Evolutionary conservation across 2,797 vertebrate species (phyloP).

Genomic region (Sebastes iracundus): DNA sequence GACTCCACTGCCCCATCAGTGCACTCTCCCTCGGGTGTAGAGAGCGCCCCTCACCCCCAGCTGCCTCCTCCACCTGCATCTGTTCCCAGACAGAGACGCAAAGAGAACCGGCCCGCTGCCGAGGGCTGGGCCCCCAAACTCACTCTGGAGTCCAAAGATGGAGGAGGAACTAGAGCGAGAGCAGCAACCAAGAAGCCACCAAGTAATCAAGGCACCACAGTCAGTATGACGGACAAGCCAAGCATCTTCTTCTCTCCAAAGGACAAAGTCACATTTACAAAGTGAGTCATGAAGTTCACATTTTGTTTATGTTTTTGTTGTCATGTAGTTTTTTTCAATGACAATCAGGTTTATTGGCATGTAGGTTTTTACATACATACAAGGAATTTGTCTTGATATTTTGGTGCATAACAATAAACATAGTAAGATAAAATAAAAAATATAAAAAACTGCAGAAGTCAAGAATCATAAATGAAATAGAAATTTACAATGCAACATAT

Average conservation of each 20-base stretch:
- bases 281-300: slow-evolving; percentile 83
- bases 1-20: slow-evolving; percentile 55
- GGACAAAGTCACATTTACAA: slow-evolving; percentile 82
- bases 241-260: slow-evolving; percentile 91
- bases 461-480: not conserved
- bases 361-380: not conserved
- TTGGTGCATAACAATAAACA: not conserved
- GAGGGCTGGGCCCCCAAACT: slow-evolving; percentile 85
- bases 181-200: slow-evolving; percentile 67
- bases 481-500: not conserved
- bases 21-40: slow-evolving; percentile 2
- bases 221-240: slow-evolving; percentile 77
- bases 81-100: slow-evolving; percentile 76
- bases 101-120: slow-evolving; percentile 33
- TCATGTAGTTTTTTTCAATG: not conserved
- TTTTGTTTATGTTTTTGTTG: not conserved
- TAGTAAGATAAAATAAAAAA: not conserved
- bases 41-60: slow-evolving; percentile 44
- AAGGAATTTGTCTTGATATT: not conserved
- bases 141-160: slow-evolving; percentile 83
- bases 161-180: slow-evolving; percentile 69
- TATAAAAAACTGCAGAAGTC: not conserved
- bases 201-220: slow-evolving; percentile 69
- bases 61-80: slow-evolving; percentile 68
- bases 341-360: not conserved